phyloP scores from a whole-genome alignment of 2,113 vertebrate genomes.

The Antechinus flavipes region DNA sequence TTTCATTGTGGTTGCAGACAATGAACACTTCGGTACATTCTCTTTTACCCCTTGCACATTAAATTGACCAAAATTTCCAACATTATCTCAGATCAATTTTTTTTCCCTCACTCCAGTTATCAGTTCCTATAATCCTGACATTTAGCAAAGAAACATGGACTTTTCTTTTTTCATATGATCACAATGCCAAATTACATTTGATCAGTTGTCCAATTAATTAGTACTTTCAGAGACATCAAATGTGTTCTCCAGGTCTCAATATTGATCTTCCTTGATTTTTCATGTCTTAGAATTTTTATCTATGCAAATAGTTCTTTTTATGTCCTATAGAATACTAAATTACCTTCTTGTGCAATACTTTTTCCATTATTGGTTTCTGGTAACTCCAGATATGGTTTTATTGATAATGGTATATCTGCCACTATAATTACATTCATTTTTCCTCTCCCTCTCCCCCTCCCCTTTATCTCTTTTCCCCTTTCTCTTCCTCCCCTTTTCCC shows the following conservation, averaged over 20 bases:
- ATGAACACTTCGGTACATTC: slow-evolving; percentile 43
- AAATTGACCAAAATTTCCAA: not conserved
- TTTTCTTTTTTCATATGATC: slow-evolving; percentile 21
- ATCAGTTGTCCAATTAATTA: slow-evolving; percentile 32
- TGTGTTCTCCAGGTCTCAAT: not conserved
- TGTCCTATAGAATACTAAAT: slow-evolving; percentile 2
- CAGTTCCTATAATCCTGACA: not conserved
- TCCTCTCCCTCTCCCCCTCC: no score
- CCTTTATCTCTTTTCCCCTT: no score
- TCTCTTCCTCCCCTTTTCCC: not conserved
- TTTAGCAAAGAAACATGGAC: slow-evolving; percentile 41
- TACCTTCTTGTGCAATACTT: not conserved
- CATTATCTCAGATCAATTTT: not conserved
- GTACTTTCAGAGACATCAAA: slow-evolving; percentile 8
- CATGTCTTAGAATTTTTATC: not conserved
- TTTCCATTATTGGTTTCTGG: slow-evolving; percentile 40
- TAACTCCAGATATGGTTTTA: slow-evolving; percentile 1
- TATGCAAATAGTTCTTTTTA: slow-evolving; percentile 32
- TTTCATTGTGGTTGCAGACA: slow-evolving; percentile 54
- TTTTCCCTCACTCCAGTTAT: not conserved
- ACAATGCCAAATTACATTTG: slow-evolving; percentile 34
- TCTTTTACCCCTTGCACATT: not conserved
- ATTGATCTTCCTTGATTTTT: not conserved
- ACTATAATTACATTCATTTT: not conserved
- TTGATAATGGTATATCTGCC: not conserved